Conservation (phyloP, 37 sponge, comb jelly and placozoan species). For the Hormiphora californensis region DNA sequence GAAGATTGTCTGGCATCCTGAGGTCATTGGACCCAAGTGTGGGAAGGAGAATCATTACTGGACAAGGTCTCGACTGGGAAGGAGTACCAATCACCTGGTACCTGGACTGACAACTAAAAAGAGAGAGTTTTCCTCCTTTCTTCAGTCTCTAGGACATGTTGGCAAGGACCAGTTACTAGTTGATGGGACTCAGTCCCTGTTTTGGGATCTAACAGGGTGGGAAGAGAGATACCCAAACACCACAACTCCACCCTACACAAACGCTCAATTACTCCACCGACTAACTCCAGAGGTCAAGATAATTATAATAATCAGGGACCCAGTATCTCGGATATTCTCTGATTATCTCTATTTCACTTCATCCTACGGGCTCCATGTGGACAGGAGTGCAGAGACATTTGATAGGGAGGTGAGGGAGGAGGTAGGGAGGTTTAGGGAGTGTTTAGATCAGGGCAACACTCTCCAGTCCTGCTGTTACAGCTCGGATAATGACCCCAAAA, state of each 20-base stretch:
- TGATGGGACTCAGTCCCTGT: constrained; percentile 14
- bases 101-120: not conserved
- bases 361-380: not conserved
- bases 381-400: not conserved
- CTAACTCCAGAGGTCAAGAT: constrained; percentile 15
- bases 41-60: constrained; percentile 38
- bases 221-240: not conserved
- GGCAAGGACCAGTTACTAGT: not conserved
- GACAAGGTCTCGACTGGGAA: not conserved
- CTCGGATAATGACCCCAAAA: not conserved
- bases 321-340: not conserved
- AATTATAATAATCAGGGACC: not conserved
- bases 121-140: not conserved
- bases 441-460: not conserved
- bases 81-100: not conserved
- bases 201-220: not conserved
- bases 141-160: not conserved
- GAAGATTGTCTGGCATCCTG: constrained; percentile 25
- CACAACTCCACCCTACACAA: not conserved
- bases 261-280: not conserved
- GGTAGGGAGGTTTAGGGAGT: not conserved
- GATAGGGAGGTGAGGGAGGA: not conserved
- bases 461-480: not conserved
- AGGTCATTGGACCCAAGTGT: not conserved
- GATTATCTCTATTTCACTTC: not conserved